These are phyloP conservation scores for Caenorhabditis becei DNA, from an alignment of 2,888 invertebrate genomes.

Conservation along the genomic window DNA sequence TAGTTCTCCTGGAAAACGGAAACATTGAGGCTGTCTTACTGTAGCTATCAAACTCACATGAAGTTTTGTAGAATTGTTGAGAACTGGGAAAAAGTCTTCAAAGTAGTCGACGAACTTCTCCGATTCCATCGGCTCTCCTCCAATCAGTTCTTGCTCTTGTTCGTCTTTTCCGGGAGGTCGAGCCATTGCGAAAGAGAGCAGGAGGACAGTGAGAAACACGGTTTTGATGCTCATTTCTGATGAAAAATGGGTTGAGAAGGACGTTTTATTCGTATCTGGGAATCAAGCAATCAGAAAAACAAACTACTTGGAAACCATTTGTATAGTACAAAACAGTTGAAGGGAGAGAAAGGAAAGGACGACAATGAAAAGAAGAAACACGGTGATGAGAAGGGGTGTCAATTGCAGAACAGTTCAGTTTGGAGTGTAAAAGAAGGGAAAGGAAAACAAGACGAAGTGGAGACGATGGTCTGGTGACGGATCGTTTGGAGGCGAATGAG, in stretches of 20 bases:
- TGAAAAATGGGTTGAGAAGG: too few species aligned
- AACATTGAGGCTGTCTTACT: background rate
- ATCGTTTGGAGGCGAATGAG: slow-evolving; percentile 31
- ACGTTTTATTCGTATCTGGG: too few species aligned
- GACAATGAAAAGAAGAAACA: slow-evolving; percentile 3
- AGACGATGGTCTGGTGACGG: slow-evolving; percentile 24
- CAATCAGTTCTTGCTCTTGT: slow-evolving; percentile 31
- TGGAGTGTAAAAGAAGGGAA: slow-evolving; percentile 13
- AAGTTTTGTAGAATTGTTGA: slow-evolving; percentile 52
- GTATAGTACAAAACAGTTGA: background rate
- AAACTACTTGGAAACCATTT: background rate
- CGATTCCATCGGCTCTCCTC: slow-evolving; percentile 31
- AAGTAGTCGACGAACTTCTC: slow-evolving; percentile 56
- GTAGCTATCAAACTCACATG: slow-evolving; percentile 34
- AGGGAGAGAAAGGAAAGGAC: background rate
- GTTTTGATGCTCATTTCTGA: slow-evolving; percentile 19
- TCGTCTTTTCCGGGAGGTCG: slow-evolving; percentile 33
- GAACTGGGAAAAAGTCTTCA: slow-evolving; percentile 58
- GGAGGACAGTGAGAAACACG: slow-evolving; percentile 6
- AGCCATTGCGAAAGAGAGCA: slow-evolving; percentile 1
- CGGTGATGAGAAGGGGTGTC: slow-evolving; percentile 9
- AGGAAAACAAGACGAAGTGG: slow-evolving; percentile 7
- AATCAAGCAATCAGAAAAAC: background rate
- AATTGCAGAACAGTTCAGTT: slow-evolving; percentile 24
- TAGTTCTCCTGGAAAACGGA: slow-evolving; percentile 61